phyloP scores from a whole-genome alignment of 1,140 invertebrate species.

The Tigriopus japonicus region DNA sequence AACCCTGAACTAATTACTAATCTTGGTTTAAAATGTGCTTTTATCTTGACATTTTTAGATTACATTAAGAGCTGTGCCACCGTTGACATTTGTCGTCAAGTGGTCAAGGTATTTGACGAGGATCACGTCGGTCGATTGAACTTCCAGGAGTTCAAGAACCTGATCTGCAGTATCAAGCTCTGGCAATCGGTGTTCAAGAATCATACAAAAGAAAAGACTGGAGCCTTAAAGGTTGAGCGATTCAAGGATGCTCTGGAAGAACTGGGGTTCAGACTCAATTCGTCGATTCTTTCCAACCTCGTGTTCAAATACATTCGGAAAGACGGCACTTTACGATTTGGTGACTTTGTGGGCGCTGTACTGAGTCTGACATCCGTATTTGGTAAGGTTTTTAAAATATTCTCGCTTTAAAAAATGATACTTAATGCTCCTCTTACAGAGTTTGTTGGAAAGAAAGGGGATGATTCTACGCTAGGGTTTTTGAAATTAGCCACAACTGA shows the following conservation, averaged over 20 bases:
- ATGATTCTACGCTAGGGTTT: too few species aligned
- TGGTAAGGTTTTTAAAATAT: constrained; percentile 37
- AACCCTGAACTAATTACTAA: too few species aligned
- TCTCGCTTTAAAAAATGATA: too few species aligned
- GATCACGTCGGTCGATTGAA: constrained; percentile 29
- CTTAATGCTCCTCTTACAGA: too few species aligned
- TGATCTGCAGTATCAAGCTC: constrained; percentile 74
- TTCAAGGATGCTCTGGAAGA: constrained; percentile 60
- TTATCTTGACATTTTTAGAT: constrained; percentile 32
- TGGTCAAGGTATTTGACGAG: constrained; percentile 66
- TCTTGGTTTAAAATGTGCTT: too few species aligned
- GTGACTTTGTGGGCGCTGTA: constrained; percentile 75
- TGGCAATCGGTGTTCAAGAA: constrained; percentile 80
- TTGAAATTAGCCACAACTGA: too few species aligned
- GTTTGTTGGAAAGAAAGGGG: too few species aligned
- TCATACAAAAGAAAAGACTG: constrained; percentile 74
- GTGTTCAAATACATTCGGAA: constrained; percentile 75
- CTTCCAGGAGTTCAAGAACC: constrained; percentile 68
- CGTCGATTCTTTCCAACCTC: background rate
- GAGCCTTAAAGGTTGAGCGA: constrained; percentile 66
- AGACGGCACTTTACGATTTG: constrained; percentile 76
- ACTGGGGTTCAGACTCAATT: constrained; percentile 34
- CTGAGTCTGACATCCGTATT: constrained; percentile 70
- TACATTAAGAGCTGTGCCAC: constrained; percentile 85
- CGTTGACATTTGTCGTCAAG: constrained; percentile 73